Conservation (phyloP, 1,140 invertebrate species). For the Magallana gigas region DNA sequence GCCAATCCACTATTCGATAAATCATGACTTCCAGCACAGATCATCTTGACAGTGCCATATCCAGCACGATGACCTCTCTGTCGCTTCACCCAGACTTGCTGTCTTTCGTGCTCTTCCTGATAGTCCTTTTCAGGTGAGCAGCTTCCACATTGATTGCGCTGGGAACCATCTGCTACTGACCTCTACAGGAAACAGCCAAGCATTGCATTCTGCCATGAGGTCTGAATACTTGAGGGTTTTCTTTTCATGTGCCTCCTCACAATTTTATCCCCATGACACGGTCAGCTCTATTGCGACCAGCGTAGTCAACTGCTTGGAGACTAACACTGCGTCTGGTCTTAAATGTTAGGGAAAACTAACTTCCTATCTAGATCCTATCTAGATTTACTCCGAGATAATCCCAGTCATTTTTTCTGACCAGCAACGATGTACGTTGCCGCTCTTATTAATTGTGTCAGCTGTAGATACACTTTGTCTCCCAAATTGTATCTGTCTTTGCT, state of each 20-base stretch:
- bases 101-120: conserved; percentile 33
- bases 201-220: no score
- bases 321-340: background rate
- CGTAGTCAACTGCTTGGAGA: background rate
- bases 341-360: conserved; percentile 45
- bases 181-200: no score
- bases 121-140: conserved; percentile 35
- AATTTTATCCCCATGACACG: conserved; percentile 27
- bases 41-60: conserved; percentile 43
- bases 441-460: no score
- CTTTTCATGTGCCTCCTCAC: conserved; percentile 38
- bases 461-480: no score
- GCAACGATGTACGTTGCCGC: no score
- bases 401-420: no score
- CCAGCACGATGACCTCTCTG: conserved; percentile 47
- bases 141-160: conserved; percentile 46
- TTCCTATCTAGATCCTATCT: conserved; percentile 43
- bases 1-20: background rate
- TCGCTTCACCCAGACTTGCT: background rate
- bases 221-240: conserved; percentile 29
- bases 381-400: background rate
- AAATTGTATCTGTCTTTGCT: no score
- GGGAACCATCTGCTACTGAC: conserved; percentile 46
- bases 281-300: conserved; percentile 39
- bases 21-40: conserved; percentile 33